Conservation (phyloP, 2,888 invertebrate genomes). For the Xanthorhoe designata region DNA sequence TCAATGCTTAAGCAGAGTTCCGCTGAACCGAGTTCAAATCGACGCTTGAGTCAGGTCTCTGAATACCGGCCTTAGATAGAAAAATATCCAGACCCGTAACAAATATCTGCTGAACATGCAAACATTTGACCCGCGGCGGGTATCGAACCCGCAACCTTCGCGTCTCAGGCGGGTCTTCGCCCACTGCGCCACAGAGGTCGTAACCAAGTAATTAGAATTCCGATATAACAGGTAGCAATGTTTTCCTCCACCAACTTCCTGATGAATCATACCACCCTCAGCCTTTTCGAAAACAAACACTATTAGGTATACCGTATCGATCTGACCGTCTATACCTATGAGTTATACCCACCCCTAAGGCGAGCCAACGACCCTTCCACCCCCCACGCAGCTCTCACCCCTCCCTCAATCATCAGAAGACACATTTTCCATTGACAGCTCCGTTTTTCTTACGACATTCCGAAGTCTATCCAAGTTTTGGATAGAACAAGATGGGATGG, state of each 20-base stretch:
- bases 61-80: too few relatives aligned
- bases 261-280: constrained; percentile 1
- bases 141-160: too few relatives aligned
- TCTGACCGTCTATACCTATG: constrained; percentile 73
- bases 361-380: constrained; percentile 64
- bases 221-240: background rate
- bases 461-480: constrained; percentile 71
- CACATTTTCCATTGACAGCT: constrained; percentile 64
- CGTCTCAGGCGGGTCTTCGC: too few relatives aligned
- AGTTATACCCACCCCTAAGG: constrained; percentile 70
- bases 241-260: background rate
- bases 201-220: background rate
- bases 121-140: too few relatives aligned
- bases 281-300: constrained; percentile 64
- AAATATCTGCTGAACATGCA: too few relatives aligned
- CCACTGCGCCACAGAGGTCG: too few relatives aligned
- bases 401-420: constrained; percentile 47
- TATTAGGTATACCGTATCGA: constrained; percentile 76
- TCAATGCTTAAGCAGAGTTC: too few relatives aligned
- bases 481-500: constrained; percentile 78
- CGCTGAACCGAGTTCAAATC: too few relatives aligned
- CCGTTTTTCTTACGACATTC: constrained; percentile 74
- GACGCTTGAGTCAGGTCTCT: too few relatives aligned
- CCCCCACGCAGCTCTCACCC: constrained; percentile 49
- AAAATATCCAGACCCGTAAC: too few relatives aligned